Evolutionary conservation across 2,113 vertebrate species (phyloP), one percentile per base, ranked within the genome.

Genomic region (Bubo bubo): DNA sequence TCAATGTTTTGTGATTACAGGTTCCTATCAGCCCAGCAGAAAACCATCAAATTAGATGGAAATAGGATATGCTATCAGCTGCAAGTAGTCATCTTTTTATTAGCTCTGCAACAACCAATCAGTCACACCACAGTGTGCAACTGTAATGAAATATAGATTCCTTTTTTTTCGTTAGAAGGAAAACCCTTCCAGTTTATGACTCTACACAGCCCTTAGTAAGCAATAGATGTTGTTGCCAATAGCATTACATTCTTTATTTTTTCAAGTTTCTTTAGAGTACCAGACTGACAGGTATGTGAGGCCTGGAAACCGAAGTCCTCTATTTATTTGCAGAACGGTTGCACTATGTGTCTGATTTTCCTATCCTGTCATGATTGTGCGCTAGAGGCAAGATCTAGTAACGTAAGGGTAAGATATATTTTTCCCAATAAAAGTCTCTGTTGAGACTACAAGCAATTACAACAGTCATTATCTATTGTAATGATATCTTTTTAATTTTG

Each of bases 41-140:
- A 97, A 97, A 94, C 88, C 77, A 87, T 95, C 70, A 98, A 97
- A 98, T 98, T 98, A 98, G 90, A 96, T 94, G 92, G 95, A 98
- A 98, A 96, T 97, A 96, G 83, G 90, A 90, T 64, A 84, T 96
- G 43, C 86, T 92, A 96, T 97, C 97, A 96, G 81, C 89, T 96
- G 89, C 92, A 98, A 97, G 96, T 73, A 94, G 86, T 96, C 96
- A 86, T 97, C 92, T 95, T 98, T 96, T 96, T 97, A 98, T 98
- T 97, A 98, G 95, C 91, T 97, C 96, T 97, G 86, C 85, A 94
- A 76, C 82, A 96, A 94, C 86, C 95, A 96, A 96, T 98, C 97
- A 97, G 95, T 90, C 97, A 93, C 85, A 75, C 50, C 84, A 90
- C 89, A 95, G 64, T 85, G 58, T 80, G 50, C 76, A 96, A 97